Percentiles rank a stretch among this genome's conserved stretches.
Evolutionary conservation across 2,113 vertebrate genomes (phyloP).

Genomic region (Odontophorus gujanensis): DNA sequence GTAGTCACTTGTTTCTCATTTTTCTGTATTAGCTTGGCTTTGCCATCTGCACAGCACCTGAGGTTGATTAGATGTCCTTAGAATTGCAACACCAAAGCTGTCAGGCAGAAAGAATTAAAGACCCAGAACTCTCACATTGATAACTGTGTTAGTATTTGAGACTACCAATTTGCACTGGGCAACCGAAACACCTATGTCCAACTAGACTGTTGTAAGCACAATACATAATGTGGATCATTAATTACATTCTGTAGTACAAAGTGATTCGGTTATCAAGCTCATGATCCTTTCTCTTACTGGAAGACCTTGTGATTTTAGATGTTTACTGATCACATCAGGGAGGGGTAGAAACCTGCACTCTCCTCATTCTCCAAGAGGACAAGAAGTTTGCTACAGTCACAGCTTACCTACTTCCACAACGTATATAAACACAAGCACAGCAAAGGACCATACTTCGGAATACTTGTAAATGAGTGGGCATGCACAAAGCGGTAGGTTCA

Average conservation of each 20-base stretch:
- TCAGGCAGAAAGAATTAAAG: constrained; percentile 67
- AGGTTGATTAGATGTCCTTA: constrained; percentile 81
- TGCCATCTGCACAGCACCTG: constrained; percentile 91
- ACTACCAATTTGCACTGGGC: constrained; percentile 66
- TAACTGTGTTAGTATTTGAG: constrained; percentile 60
- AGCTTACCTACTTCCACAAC: neutral
- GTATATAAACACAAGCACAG: neutral
- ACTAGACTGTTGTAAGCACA: neutral
- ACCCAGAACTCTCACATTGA: constrained; percentile 48
- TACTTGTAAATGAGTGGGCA: neutral
- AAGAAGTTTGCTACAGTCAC: neutral
- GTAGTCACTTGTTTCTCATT: constrained; percentile 86
- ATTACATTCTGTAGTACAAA: neutral
- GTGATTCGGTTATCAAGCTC: neutral
- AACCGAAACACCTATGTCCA: constrained; percentile 1
- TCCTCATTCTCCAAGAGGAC: neutral
- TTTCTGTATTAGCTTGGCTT: constrained; percentile 91
- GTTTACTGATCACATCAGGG: neutral
- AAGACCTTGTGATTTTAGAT: neutral
- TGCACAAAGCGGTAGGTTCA: neutral
- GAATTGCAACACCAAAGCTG: constrained; percentile 58
- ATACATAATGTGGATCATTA: constrained; percentile 27
- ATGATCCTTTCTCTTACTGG: neutral
- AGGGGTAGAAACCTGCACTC: neutral
- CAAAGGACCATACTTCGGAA: neutral